Evolutionary conservation across 2,113 vertebrate genomes (phyloP), one percentile per base, ranked within the genome.

Genomic region (Camelus dromedarius): DNA sequence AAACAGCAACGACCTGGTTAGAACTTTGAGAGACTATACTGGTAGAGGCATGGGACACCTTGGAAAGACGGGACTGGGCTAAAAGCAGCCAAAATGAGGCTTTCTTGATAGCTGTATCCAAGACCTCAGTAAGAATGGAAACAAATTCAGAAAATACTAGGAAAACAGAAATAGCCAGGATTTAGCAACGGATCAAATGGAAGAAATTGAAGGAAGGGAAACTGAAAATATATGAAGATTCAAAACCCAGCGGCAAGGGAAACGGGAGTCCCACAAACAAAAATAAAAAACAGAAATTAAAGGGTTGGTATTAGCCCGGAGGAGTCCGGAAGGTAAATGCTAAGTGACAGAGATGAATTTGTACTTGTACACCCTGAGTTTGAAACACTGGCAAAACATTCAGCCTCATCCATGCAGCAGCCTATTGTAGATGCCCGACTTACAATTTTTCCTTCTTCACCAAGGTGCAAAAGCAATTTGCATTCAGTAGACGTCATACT

Each of bases 121-220:
- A 67, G 62, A 52, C 26, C 48, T 75, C 18, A 28, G 28, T 85
- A 38, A 77, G n/a, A 95, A 86, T 11, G 14, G 30, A 69, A 89
- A 64, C n/a, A 67, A 11, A 50, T 75, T 88, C 80, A 79, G 54
- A 67, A 95, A 85, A 87, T 2, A 87, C 42, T 83, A 12, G 26
- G 18, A 79, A 82, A 93, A 84, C 12, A 67, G 52, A 81, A 95
- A 85, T 24, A 58, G 18, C n/a, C 46, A 77, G 9, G n/a, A 48
- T 79, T 86, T 91, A 35, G 50, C 42, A 90, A 67, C n/a, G 28
- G 32, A 76, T 67, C 35, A 92, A 22, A 52, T 13, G 52, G 12
- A 89, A 97, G 58, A 88, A 83, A 87, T 62, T 50, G 52, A 81
- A 92, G 30, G n/a, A 54, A 60, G 11, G n/a, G 28, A 81, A 81